These are phyloP conservation scores for Drosophila grimshawi DNA, from an alignment of 1,140 invertebrate species.

Conservation along the genomic window DNA sequence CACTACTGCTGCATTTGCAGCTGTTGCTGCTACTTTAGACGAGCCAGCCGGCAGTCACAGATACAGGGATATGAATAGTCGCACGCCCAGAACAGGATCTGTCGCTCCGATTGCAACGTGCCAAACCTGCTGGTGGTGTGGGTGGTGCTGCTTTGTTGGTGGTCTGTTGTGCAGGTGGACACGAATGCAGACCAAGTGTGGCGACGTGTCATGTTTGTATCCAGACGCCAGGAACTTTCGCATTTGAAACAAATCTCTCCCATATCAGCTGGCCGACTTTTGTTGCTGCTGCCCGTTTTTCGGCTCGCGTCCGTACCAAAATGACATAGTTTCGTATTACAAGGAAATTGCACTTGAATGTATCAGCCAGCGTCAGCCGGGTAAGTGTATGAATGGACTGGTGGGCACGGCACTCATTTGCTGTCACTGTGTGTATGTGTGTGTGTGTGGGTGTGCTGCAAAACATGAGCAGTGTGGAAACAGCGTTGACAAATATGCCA, in stretches of 20 bases:
- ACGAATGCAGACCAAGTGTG: constrained; percentile 65
- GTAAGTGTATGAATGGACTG: constrained; percentile 26
- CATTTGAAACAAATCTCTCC: constrained; percentile 28
- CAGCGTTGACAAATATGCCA: constrained; percentile 78
- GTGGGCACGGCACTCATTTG: constrained; percentile 53
- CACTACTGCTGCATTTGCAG: neutral
- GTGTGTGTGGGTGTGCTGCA: neutral
- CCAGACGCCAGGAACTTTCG: constrained; percentile 37
- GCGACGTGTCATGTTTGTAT: constrained; percentile 74
- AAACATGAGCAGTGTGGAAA: constrained; percentile 58
- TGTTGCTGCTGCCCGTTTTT: constrained; percentile 37
- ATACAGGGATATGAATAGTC: constrained; percentile 9
- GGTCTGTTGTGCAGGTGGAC: constrained; percentile 48
- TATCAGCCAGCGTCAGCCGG: constrained; percentile 53
- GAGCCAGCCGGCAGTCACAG: constrained; percentile 35
- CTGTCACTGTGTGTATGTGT: neutral
- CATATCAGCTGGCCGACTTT: constrained; percentile 20
- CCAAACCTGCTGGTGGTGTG: constrained; percentile 29
- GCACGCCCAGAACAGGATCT: constrained; percentile 31
- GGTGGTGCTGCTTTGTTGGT: neutral
- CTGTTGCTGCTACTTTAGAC: constrained; percentile 56
- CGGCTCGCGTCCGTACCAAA: constrained; percentile 62
- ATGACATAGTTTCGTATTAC: constrained; percentile 81
- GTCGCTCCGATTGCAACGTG: constrained; percentile 47
- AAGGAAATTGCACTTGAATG: constrained; percentile 81